Evolutionary conservation across 2,797 vertebrate species (phyloP).

Genomic region (Syngnathus rostellatus): DNA sequence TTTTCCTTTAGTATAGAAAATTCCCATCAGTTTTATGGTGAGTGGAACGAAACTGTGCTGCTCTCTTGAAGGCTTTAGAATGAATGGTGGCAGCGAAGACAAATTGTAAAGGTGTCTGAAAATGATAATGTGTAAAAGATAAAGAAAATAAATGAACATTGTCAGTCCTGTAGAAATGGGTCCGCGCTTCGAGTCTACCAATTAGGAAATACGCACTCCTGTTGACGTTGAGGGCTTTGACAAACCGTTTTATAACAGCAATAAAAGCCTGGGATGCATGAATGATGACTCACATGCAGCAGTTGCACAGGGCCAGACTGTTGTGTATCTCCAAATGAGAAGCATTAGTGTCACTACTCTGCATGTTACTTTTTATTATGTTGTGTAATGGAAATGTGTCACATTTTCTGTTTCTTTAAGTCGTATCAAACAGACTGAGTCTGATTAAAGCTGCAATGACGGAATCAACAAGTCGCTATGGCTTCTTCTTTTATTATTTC

Average conservation of each 20-base stretch:
- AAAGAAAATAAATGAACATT: neutral
- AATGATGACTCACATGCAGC: slow-evolving; percentile 44
- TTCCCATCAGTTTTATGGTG: neutral
- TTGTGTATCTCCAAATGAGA: slow-evolving; percentile 39
- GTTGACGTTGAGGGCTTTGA: slow-evolving; percentile 15
- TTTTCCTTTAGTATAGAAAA: neutral
- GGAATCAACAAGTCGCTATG: neutral
- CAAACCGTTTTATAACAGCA: slow-evolving; percentile 13
- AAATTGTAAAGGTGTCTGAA: neutral
- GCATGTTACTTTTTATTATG: slow-evolving; percentile 25
- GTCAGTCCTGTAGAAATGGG: neutral
- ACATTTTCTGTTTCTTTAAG: neutral
- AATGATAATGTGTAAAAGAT: too few species aligned
- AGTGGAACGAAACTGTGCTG: neutral
- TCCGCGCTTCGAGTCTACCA: slow-evolving; percentile 13
- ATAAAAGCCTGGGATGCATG: slow-evolving; percentile 32
- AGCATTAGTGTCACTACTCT: slow-evolving; percentile 39
- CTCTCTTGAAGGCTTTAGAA: neutral
- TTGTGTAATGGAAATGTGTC: slow-evolving; percentile 3
- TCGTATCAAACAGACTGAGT: neutral
- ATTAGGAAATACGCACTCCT: slow-evolving; percentile 18
- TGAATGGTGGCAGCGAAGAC: neutral
- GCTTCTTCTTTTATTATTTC: too few species aligned
- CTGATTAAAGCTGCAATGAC: neutral
- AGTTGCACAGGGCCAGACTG: slow-evolving; percentile 30